Percentiles rank a stretch among this genome's conserved stretches.
These are phyloP conservation scores for Mirounga angustirostris DNA, from an alignment of 2,113 vertebrate species.

Conservation along the genomic window DNA sequence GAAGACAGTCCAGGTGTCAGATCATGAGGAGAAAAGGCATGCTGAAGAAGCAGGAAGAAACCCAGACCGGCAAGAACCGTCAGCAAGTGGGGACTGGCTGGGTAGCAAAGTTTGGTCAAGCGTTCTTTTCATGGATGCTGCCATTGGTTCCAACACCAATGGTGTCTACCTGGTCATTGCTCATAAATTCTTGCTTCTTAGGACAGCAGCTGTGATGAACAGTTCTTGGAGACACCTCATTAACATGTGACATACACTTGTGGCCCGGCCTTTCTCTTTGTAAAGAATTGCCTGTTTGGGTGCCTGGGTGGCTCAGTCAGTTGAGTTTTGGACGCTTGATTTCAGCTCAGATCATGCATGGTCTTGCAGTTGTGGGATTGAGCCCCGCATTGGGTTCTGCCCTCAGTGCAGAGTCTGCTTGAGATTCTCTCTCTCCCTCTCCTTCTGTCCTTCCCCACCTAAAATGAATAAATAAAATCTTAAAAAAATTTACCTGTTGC, in stretches of 20 bases:
- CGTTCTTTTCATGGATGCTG: neutral
- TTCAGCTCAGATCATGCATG: neutral
- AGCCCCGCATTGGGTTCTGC: neutral
- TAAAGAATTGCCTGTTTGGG: neutral
- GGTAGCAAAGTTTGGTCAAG: neutral
- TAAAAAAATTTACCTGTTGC: neutral
- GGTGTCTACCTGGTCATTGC: neutral
- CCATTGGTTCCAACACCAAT: neutral
- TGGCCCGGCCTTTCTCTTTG: neutral
- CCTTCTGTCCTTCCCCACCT: neutral
- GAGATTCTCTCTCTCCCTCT: neutral
- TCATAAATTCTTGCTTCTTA: constrained; percentile 54
- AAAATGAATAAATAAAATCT: neutral
- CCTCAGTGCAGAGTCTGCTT: neutral
- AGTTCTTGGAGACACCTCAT: neutral
- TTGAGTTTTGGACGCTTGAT: neutral
- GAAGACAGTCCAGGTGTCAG: neutral
- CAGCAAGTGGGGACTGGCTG: neutral
- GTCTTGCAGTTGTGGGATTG: neutral
- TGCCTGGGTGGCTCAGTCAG: neutral
- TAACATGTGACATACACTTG: neutral
- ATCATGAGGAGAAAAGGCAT: neutral
- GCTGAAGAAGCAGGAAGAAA: neutral
- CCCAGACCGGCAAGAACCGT: neutral
- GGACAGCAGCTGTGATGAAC: neutral